Conservation (phyloP, 2,113 vertebrate species). For the Grammomys surdaster region DNA sequence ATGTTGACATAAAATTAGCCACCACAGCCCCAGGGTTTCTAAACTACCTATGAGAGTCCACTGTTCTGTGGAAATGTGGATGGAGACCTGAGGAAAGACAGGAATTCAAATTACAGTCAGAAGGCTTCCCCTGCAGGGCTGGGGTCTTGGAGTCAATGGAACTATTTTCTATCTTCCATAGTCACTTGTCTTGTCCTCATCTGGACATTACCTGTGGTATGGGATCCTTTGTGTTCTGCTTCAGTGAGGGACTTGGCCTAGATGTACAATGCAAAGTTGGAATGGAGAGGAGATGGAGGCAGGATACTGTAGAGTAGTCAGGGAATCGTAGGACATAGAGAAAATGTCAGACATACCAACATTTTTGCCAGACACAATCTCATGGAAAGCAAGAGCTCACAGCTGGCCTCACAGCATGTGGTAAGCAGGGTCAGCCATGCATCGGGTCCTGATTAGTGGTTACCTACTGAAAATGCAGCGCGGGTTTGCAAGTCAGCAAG, state of each 20-base stretch:
- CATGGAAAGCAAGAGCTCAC: neutral
- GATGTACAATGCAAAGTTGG: neutral
- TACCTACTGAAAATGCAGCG: neutral
- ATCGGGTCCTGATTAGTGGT: neutral
- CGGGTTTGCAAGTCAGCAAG: too few species aligned
- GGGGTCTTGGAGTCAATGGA: neutral
- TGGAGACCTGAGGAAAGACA: neutral
- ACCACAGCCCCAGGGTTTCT: neutral
- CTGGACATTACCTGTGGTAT: neutral
- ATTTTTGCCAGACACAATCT: neutral
- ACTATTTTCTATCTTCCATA: neutral
- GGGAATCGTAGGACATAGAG: neutral
- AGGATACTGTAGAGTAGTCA: rapidly evolving
- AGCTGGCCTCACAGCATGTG: too few species aligned
- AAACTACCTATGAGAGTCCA: too few species aligned
- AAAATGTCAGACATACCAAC: neutral
- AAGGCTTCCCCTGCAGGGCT: neutral
- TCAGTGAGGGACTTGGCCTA: neutral
- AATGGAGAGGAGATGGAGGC: too few species aligned
- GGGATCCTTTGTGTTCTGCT: too few species aligned
- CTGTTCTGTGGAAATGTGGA: neutral
- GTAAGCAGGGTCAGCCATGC: rapidly evolving
- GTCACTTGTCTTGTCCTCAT: neutral
- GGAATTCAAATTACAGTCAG: neutral
- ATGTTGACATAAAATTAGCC: neutral